Evolutionary conservation across 1,140 invertebrate genomes (phyloP).

Genomic region (Phymastichus coffea): DNA sequence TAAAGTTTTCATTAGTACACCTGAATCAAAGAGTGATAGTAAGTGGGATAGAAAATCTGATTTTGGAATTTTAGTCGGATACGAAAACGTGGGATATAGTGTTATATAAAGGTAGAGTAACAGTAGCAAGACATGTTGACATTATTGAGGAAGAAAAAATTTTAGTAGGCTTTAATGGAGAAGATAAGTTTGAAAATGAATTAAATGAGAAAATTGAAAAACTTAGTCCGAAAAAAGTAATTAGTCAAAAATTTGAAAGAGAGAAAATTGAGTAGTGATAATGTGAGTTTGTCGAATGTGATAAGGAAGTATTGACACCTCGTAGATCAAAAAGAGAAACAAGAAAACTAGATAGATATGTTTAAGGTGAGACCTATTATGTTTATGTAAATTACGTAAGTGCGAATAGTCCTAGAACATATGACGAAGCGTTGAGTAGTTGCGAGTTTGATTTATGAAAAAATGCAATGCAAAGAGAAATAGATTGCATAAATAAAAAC

Average conservation of each 20-base stretch:
- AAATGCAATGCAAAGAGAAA: no score
- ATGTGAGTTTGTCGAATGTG: background rate
- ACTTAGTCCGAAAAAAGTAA: background rate
- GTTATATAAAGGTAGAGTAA: background rate
- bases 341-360: background rate
- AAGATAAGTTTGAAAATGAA: background rate
- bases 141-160: background rate
- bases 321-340: background rate
- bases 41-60: slow-evolving; percentile 1
- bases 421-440: no score
- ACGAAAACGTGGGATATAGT: background rate
- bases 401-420: background rate
- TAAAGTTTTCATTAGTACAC: no score
- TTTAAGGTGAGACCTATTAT: background rate
- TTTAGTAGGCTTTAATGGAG: background rate
- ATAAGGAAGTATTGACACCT: background rate
- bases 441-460: no score
- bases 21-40: background rate
- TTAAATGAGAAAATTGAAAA: background rate
- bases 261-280: background rate
- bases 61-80: background rate
- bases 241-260: background rate
- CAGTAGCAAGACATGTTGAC: slow-evolving; percentile 1
- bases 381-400: background rate
- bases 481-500: no score